Percentiles rank a stretch among this genome's conserved stretches.
Conservation (phyloP, 1,140 invertebrate species). For the Chelonus insularis region DNA sequence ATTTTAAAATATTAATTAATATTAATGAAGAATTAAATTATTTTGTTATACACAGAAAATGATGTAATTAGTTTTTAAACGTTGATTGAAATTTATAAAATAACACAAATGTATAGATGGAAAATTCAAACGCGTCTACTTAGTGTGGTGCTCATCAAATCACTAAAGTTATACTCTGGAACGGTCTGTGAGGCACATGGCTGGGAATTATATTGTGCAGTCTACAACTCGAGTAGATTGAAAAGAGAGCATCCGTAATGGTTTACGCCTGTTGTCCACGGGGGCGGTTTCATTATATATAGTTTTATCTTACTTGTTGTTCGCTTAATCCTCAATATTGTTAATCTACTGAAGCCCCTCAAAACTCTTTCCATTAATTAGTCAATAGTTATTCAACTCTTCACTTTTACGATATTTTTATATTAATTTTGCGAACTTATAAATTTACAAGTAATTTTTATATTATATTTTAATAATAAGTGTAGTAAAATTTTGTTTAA, state of each 20-base stretch:
- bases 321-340: no score
- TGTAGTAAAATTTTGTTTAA: no score
- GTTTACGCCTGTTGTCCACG: not conserved
- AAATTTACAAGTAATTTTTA: no score
- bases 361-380: no score
- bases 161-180: slow-evolving; percentile 32
- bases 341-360: no score
- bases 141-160: slow-evolving; percentile 32
- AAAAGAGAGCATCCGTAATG: not conserved
- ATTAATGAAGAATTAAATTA: not conserved
- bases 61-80: no score
- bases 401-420: no score
- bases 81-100: no score
- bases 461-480: no score
- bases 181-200: slow-evolving; percentile 24
- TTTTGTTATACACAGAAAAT: not conserved
- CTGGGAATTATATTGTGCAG: slow-evolving; percentile 9
- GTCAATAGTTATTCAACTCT: no score
- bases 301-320: not conserved
- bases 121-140: slow-evolving; percentile 26
- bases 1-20: slow-evolving; percentile 22
- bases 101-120: not conserved
- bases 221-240: slow-evolving; percentile 1
- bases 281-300: slow-evolving; percentile 18
- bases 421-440: no score